Evolutionary conservation across 1,140 invertebrate species (phyloP).

Genomic region (Caenorhabditis brenneri): DNA sequence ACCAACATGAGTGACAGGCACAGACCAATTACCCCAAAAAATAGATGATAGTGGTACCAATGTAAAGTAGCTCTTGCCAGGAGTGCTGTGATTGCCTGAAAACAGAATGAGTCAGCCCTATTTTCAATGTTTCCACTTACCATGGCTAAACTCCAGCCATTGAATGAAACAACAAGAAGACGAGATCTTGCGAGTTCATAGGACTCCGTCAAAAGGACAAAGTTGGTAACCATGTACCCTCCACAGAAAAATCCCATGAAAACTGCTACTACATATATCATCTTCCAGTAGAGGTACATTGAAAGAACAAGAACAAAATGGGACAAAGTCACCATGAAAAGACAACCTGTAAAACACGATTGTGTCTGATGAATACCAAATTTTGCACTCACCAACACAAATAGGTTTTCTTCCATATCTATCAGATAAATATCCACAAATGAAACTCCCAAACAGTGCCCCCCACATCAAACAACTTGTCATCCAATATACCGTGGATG

Average conservation of each 20-base stretch:
- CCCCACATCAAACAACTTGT: constrained; percentile 64
- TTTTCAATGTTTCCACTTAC: not conserved
- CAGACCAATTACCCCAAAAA: not conserved
- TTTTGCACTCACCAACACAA: constrained; percentile 57
- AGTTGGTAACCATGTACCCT: constrained; percentile 63
- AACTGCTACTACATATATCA: not conserved
- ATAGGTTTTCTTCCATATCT: constrained; percentile 65
- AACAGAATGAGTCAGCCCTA: not conserved
- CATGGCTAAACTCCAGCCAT: constrained; percentile 70
- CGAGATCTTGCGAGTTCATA: constrained; percentile 58
- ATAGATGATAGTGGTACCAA: constrained; percentile 54
- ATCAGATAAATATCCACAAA: constrained; percentile 66
- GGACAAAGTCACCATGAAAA: constrained; percentile 55
- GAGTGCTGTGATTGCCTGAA: constrained; percentile 56
- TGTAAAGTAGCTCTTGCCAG: constrained; percentile 56
- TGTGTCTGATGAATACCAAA: not conserved
- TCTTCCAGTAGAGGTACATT: not conserved
- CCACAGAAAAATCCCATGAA: constrained; percentile 50
- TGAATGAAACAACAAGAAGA: constrained; percentile 65
- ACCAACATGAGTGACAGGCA: constrained; percentile 20
- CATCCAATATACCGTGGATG: constrained; percentile 39
- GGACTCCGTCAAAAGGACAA: constrained; percentile 66
- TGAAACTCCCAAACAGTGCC: constrained; percentile 65
- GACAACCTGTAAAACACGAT: constrained; percentile 51
- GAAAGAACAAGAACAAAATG: constrained; percentile 56